A percentile compares a stretch with the other conserved stretches of the same genome.
Evolutionary conservation across 2,797 vertebrate genomes (phyloP).

Genomic region (Oryzias dopingdopingensis): DNA sequence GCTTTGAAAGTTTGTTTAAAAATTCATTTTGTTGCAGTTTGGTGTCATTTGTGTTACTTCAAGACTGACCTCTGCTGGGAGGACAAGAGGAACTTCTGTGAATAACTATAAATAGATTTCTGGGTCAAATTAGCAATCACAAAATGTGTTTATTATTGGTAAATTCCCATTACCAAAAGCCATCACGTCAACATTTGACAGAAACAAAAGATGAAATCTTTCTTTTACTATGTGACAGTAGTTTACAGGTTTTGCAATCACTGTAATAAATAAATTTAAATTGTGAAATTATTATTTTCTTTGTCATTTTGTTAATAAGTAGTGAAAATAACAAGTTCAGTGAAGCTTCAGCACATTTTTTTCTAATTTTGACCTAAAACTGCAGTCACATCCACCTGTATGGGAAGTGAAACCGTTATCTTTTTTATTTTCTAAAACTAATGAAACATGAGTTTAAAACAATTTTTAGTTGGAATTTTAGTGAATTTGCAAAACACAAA

Average conservation of each 20-base stretch:
- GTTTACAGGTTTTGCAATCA: slow-evolving; percentile 27
- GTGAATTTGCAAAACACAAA: no score
- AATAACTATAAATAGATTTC: slow-evolving; percentile 31
- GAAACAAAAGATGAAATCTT: slow-evolving; percentile 17
- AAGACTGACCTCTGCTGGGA: slow-evolving; percentile 42
- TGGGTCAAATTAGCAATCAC: slow-evolving; percentile 25
- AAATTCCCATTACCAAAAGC: neutral
- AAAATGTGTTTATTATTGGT: slow-evolving; percentile 25
- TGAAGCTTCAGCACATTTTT: no score
- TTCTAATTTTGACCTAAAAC: no score
- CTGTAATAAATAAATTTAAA: slow-evolving; percentile 36
- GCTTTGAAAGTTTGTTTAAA: slow-evolving; percentile 8
- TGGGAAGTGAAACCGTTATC: no score
- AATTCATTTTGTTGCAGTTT: slow-evolving; percentile 7
- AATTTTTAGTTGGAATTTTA: no score
- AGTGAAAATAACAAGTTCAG: neutral
- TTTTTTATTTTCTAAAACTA: no score
- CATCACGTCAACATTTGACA: neutral
- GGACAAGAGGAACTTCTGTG: slow-evolving; percentile 27
- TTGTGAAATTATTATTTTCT: slow-evolving; percentile 8
- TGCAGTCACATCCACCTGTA: no score
- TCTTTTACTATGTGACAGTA: slow-evolving; percentile 35
- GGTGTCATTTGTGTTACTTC: slow-evolving; percentile 6
- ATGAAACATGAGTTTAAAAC: no score
- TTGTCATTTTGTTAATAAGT: neutral